Percentiles rank a stretch among this genome's conserved stretches.
phyloP scores from a whole-genome alignment of 2,888 invertebrate species.

The Andrena flavipes region DNA sequence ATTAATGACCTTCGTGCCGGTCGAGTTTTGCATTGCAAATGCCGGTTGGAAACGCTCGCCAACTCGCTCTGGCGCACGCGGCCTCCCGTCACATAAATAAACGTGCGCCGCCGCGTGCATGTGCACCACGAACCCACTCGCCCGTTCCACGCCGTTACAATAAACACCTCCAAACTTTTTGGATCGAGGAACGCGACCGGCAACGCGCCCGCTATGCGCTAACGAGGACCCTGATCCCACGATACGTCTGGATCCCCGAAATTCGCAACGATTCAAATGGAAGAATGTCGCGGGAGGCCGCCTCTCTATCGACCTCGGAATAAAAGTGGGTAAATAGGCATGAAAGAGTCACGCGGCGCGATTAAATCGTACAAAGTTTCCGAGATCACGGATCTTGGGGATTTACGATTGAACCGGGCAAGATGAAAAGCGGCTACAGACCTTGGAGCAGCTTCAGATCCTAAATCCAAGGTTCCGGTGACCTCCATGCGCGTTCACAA shows the following conservation, averaged over 20 bases:
- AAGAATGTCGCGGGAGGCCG: neutral
- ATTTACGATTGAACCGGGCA: no score
- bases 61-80: constrained; percentile 34
- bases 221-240: neutral
- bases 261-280: neutral
- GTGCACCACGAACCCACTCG: constrained; percentile 37
- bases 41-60: constrained; percentile 60
- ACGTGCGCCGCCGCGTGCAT: constrained; percentile 22
- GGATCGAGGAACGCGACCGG: constrained; percentile 9
- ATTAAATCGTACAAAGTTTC: constrained; percentile 26
- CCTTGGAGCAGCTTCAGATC: constrained; percentile 12
- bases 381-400: no score
- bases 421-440: constrained; percentile 15
- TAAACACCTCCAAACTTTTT: constrained; percentile 50
- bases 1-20: constrained; percentile 76
- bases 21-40: constrained; percentile 79
- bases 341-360: neutral
- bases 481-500: neutral
- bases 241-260: neutral
- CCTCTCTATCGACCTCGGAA: neutral
- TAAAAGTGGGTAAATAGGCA: neutral
- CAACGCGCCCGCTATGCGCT: neutral
- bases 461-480: neutral
- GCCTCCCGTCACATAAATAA: constrained; percentile 50
- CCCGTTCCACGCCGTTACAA: constrained; percentile 31